These are phyloP conservation scores for Otus scops DNA, from an alignment of 2,797 vertebrate species.

Conservation along the genomic window DNA sequence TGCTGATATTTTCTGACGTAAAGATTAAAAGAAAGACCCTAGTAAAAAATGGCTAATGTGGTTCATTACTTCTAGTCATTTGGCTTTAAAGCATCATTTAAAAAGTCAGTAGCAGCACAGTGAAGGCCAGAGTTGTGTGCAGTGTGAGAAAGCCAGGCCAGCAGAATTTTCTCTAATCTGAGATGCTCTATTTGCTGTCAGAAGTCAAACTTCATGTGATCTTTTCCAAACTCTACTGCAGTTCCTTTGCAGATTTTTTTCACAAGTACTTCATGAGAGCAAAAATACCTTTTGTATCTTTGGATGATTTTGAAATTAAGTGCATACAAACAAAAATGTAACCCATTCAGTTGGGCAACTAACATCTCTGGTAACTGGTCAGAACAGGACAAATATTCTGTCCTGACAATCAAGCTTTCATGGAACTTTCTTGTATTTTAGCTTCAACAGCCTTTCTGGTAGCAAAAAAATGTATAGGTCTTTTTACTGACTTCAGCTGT, in stretches of 20 bases:
- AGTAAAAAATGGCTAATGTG: constrained; percentile 5
- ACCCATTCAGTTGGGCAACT: background rate
- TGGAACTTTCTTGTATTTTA: background rate
- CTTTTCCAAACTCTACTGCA: background rate
- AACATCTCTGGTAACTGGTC: background rate
- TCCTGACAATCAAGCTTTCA: background rate
- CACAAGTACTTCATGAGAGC: background rate
- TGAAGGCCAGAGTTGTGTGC: background rate
- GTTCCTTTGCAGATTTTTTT: background rate
- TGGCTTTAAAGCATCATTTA: constrained; percentile 51
- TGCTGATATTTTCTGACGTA: constrained; percentile 1
- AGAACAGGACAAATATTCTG: background rate
- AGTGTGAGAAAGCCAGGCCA: background rate
- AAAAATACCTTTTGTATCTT: background rate
- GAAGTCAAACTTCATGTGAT: background rate
- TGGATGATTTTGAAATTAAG: background rate
- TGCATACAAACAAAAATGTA: background rate
- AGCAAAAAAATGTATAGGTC: background rate
- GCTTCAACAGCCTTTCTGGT: background rate
- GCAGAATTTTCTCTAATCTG: constrained; percentile 32
- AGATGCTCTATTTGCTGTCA: background rate
- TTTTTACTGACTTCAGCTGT: background rate
- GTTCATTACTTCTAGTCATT: constrained; percentile 55
- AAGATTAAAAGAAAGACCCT: constrained; percentile 23
- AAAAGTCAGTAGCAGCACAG: background rate